Evolutionary conservation across 2,113 vertebrate species (phyloP), one percentile per base, ranked within the genome.

Genomic region (Falcunculus frontatus): DNA sequence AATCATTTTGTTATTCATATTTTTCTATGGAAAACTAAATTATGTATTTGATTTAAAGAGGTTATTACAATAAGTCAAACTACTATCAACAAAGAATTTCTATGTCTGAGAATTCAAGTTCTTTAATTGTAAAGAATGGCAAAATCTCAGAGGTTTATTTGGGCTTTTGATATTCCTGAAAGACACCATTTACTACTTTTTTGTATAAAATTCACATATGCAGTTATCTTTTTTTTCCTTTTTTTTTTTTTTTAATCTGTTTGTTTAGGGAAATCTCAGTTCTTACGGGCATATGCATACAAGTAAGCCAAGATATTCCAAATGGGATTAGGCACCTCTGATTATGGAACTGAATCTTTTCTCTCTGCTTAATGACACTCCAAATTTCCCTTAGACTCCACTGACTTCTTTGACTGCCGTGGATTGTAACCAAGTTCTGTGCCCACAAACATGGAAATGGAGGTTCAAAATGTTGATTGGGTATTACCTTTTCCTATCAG

Each of bases 151-250:
- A 4, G 1, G 27, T 29, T 41, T 57, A 35, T 42, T 30, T 53
- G 30, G 23, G 21, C 1, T 81, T 72, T 57, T n/a, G 10, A 32
- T 65, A 50, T 52, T 70, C 44, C 23, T 62, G 21, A 56, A 80
- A 39, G 6, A n/a, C 8, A 39, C 16, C 7, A 23, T 16, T 80
- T 72, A 35, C 29, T 80, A 32, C 4, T 67, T 73, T 73, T 39
- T 42, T 26, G 5, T 30, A 33, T 27, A 21, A 42, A 80, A 82
- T 17, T 77, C 14, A 42, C 12, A 27, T 52, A 62, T 27, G 7
- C 6, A 41, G 6, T 4, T 30, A n/a, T 2, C 1, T 14, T 29
- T 49, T 42, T 4, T 30, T 19, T 3, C 9, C 4, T 3, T 7
- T 39, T 25, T 32, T 44, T 57, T 59, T 14, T 44, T 82, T 39